A percentile compares a stretch with the other conserved stretches of the same genome.
Conservation (phyloP, 2,888 invertebrate genomes). For the Thysanoteuthis rhombus region DNA sequence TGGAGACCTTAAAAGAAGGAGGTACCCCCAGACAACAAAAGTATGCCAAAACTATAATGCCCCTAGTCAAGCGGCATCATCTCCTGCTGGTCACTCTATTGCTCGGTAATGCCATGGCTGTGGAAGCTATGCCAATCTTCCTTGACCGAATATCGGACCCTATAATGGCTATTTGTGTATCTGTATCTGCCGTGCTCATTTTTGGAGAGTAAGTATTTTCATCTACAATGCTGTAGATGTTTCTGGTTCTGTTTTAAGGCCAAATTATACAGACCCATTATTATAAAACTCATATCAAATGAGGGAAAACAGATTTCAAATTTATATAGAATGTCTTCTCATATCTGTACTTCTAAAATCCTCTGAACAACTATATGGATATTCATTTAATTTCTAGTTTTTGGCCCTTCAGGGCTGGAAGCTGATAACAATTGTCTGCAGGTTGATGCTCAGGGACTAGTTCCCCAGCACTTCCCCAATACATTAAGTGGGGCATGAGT, state of each 20-base stretch:
- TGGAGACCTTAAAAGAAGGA: conserved; percentile 62
- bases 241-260: too few species aligned
- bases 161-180: conserved; percentile 62
- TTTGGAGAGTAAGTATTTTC: conserved; percentile 65
- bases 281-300: too few species aligned
- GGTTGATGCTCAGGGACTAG: too few species aligned
- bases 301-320: too few species aligned
- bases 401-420: too few species aligned
- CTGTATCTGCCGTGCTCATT: conserved; percentile 65
- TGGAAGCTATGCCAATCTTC: conserved; percentile 67
- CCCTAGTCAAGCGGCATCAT: conserved; percentile 64
- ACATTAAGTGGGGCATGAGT: too few species aligned
- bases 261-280: too few species aligned
- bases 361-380: not conserved
- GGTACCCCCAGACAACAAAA: conserved; percentile 58
- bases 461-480: too few species aligned
- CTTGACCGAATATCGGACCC: conserved; percentile 64
- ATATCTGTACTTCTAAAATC: not conserved
- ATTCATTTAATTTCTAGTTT: too few species aligned
- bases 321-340: not conserved
- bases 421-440: too few species aligned
- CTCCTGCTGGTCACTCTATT: conserved; percentile 65
- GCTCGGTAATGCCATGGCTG: conserved; percentile 64
- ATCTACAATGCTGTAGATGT: too few species aligned
- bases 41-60: conserved; percentile 62